phyloP scores from a whole-genome alignment of 2,797 vertebrate genomes.

The Manis crassicaudata region DNA sequence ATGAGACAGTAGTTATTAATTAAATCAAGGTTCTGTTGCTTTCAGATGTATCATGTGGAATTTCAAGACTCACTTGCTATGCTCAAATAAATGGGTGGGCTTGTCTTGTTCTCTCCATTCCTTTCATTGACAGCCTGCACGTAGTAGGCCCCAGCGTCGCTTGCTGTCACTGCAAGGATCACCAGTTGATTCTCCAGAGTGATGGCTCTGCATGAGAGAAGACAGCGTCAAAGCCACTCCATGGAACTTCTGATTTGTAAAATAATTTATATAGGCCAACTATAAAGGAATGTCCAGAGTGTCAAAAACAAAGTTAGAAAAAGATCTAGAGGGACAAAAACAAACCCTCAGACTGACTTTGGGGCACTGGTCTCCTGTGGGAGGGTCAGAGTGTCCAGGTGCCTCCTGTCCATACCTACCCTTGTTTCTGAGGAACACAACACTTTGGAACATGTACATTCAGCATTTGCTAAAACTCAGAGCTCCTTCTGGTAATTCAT shows the following conservation, averaged over 20 bases:
- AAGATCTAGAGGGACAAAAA: neutral
- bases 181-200: conserved; percentile 90
- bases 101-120: conserved; percentile 91
- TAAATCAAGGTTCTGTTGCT: neutral
- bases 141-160: conserved; percentile 87
- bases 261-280: fast-evolving
- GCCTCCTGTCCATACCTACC: neutral
- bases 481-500: neutral
- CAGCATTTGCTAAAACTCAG: neutral
- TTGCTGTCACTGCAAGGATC: conserved; percentile 83
- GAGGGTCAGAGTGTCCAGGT: neutral
- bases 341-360: neutral
- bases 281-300: fast-evolving
- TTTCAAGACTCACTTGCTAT: conserved; percentile 85
- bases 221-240: neutral
- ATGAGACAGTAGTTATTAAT: neutral
- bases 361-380: neutral
- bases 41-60: fast-evolving
- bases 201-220: conserved; percentile 86
- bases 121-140: conserved; percentile 91
- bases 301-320: neutral
- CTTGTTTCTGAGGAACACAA: neutral
- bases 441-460: neutral
- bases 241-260: neutral
- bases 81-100: conserved; percentile 86